Percentiles rank a stretch among this genome's conserved stretches.
Evolutionary conservation across 2,888 invertebrate species (phyloP).

Genomic region (Stramonita haemastoma): DNA sequence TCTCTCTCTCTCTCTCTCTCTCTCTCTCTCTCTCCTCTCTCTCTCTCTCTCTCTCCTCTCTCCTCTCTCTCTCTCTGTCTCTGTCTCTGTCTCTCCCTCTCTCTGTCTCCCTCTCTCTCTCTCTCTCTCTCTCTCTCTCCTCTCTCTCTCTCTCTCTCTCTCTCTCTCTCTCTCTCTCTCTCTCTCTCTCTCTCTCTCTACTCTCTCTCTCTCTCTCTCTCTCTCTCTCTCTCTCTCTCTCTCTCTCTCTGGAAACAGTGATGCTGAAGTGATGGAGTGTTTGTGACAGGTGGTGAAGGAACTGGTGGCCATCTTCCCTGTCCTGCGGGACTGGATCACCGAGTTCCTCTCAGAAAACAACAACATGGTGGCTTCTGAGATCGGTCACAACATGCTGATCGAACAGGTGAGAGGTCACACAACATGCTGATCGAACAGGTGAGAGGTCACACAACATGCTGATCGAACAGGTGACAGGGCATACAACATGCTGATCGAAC

Average conservation of each 20-base stretch:
- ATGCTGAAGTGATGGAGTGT: background rate
- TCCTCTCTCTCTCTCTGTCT: too few species aligned
- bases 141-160: too few species aligned
- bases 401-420: slow-evolving; percentile 67
- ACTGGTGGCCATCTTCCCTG: slow-evolving; percentile 75
- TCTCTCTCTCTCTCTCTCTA: too few species aligned
- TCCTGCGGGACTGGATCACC: slow-evolving; percentile 75
- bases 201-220: too few species aligned
- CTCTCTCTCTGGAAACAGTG: background rate
- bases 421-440: background rate
- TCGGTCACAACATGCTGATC: slow-evolving; percentile 76
- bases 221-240: too few species aligned
- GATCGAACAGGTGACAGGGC: background rate
- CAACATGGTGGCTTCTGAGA: slow-evolving; percentile 73
- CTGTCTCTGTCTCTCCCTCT: too few species aligned
- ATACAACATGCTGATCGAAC: background rate
- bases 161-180: too few species aligned
- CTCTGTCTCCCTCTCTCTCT: too few species aligned
- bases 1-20: too few species aligned
- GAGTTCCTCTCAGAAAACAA: slow-evolving; percentile 74
- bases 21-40: too few species aligned
- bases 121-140: too few species aligned
- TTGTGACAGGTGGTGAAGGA: slow-evolving; percentile 66
- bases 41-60: too few species aligned
- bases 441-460: background rate